Conservation (phyloP, 2,888 invertebrate species). For the Caenorhabditis drosophilae region DNA sequence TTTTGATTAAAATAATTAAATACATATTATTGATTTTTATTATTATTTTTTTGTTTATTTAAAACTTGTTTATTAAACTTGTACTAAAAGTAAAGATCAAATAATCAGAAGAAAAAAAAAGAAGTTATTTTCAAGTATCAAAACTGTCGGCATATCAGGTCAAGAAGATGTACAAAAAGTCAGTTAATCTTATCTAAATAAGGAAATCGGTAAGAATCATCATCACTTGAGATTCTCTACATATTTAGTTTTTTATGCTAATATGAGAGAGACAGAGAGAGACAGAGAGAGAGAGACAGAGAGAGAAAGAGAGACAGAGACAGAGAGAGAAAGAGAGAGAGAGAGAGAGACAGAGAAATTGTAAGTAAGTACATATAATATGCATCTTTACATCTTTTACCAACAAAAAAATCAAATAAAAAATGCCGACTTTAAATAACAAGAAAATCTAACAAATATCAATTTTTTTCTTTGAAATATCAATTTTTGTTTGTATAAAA, state of each 20-base stretch:
- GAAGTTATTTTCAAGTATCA: not conserved
- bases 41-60: too few species aligned
- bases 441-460: too few species aligned
- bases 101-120: not conserved
- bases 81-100: too few species aligned
- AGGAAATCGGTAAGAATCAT: constrained; percentile 44
- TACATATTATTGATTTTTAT: too few species aligned
- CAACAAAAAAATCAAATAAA: not conserved
- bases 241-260: not conserved
- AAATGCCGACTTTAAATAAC: too few species aligned
- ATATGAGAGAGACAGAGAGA: not conserved
- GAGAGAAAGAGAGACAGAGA: too few species aligned
- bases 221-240: constrained; percentile 21
- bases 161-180: constrained; percentile 23
- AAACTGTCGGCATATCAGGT: constrained; percentile 9
- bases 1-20: too few species aligned
- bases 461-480: too few species aligned
- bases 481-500: too few species aligned
- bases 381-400: not conserved
- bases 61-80: too few species aligned
- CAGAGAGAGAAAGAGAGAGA: not conserved
- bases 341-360: not conserved
- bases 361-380: not conserved
- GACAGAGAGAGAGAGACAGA: not conserved
- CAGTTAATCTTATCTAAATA: constrained; percentile 33